Conservation (phyloP, 2,888 invertebrate genomes). For the Diplolepis rosae region DNA sequence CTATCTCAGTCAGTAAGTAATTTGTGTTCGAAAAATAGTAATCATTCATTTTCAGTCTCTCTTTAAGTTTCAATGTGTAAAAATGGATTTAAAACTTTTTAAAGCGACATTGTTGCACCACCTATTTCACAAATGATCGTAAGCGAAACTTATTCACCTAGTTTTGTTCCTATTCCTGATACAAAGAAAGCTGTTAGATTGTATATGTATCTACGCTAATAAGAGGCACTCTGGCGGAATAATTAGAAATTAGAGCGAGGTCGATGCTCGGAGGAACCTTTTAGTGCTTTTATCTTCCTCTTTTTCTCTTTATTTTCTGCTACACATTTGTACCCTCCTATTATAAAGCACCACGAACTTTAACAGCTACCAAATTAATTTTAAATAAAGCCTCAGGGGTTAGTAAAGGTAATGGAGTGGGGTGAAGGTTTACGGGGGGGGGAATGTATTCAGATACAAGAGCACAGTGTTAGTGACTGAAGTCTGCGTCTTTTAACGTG, state of each 20-base stretch:
- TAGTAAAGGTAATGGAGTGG: too few species aligned
- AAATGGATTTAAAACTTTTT: too few species aligned
- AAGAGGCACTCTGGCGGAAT: slow-evolving; percentile 63
- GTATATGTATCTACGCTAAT: slow-evolving; percentile 54
- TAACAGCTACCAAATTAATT: too few species aligned
- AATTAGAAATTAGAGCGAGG: slow-evolving; percentile 63
- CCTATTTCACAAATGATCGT: not conserved
- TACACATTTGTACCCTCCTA: too few species aligned
- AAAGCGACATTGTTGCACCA: too few species aligned
- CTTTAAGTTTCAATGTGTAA: too few species aligned
- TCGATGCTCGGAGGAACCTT: not conserved
- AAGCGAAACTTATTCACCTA: slow-evolving; percentile 18
- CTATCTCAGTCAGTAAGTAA: too few species aligned
- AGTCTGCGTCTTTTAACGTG: not conserved
- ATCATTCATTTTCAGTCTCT: too few species aligned
- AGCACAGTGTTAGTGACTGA: not conserved
- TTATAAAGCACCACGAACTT: too few species aligned
- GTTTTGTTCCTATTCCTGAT: not conserved
- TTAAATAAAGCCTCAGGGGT: too few species aligned
- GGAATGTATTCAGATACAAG: not conserved
- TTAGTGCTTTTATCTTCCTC: not conserved
- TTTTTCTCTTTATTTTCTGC: not conserved
- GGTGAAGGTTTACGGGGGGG: too few species aligned
- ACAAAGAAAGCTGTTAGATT: not conserved
- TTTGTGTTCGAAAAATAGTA: too few species aligned